Percentiles rank a stretch among this genome's conserved stretches.
Conservation (phyloP, 1,140 invertebrate species). For the Battus philenor region DNA sequence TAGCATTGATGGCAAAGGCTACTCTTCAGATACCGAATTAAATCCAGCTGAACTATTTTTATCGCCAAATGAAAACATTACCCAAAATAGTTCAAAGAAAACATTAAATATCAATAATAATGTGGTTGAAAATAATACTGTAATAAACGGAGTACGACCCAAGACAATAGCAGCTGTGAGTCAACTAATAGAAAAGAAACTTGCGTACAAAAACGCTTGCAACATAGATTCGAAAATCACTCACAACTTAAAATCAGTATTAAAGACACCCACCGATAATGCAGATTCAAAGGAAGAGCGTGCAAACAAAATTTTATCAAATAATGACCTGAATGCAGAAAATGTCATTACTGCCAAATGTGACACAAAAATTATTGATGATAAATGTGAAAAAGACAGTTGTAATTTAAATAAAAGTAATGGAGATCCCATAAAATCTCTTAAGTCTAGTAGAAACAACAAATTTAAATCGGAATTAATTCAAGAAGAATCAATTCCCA, state of each 20-base stretch:
- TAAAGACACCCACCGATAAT: constrained; percentile 51
- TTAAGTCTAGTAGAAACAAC: constrained; percentile 24
- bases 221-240: constrained; percentile 63
- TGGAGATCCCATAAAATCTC: constrained; percentile 11
- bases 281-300: constrained; percentile 40
- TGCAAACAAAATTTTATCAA: constrained; percentile 24
- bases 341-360: constrained; percentile 20
- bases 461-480: constrained; percentile 24
- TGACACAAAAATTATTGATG: constrained; percentile 22
- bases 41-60: constrained; percentile 67
- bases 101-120: constrained; percentile 74
- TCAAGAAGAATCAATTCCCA: constrained; percentile 21
- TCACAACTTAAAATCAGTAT: constrained; percentile 58
- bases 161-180: constrained; percentile 61
- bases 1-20: constrained; percentile 72
- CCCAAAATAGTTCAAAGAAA: constrained; percentile 51
- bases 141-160: constrained; percentile 52
- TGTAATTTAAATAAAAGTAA: constrained; percentile 21
- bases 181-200: constrained; percentile 58
- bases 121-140: constrained; percentile 63
- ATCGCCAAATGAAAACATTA: constrained; percentile 46
- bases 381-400: constrained; percentile 31
- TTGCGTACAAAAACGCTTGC: constrained; percentile 56
- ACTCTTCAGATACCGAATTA: constrained; percentile 46
- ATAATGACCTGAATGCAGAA: constrained; percentile 24